A percentile compares a stretch with the other conserved stretches of the same genome.
These are phyloP conservation scores for Forficula auricularia DNA, from an alignment of 1,140 invertebrate genomes.

Conservation along the genomic window DNA sequence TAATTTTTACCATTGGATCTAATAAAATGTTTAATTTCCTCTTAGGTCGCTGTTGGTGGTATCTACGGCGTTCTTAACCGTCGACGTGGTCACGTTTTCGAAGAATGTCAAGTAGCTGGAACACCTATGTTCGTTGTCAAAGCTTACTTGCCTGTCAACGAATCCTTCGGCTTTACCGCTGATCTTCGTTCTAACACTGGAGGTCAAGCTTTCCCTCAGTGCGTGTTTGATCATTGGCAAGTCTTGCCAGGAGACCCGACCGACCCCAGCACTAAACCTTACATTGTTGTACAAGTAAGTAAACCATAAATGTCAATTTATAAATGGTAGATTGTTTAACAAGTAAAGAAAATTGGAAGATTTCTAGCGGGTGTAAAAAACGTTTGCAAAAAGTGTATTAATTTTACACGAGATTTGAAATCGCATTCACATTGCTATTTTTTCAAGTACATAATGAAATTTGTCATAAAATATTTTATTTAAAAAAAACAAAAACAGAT, in stretches of 20 bases:
- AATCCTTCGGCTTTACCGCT: slow-evolving; percentile 98
- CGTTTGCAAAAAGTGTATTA: no score
- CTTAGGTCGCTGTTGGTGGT: slow-evolving; percentile 84
- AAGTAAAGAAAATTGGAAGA: neutral
- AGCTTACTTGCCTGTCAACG: slow-evolving; percentile 95
- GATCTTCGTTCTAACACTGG: slow-evolving; percentile 96
- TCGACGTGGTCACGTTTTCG: slow-evolving; percentile 90
- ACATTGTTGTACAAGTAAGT: slow-evolving; percentile 59
- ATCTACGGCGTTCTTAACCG: slow-evolving; percentile 94
- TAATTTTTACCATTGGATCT: neutral
- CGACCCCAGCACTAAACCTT: slow-evolving; percentile 62
- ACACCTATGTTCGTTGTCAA: slow-evolving; percentile 99
- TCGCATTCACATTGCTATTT: neutral
- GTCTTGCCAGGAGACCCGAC: slow-evolving; percentile 86
- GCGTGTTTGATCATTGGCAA: slow-evolving; percentile 99
- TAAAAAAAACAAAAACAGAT: neutral
- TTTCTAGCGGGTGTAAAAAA: neutral
- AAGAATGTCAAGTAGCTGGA: slow-evolving; percentile 80
- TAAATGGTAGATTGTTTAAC: neutral
- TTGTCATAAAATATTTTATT: neutral
- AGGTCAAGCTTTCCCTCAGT: slow-evolving; percentile 99
- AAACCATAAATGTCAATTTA: no score
- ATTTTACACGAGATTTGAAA: neutral
- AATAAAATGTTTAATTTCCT: slow-evolving; percentile 14
- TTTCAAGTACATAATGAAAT: neutral